Evolutionary conservation across 1,140 invertebrate genomes (phyloP).

Genomic region (Chrysomallon squamiferum): DNA sequence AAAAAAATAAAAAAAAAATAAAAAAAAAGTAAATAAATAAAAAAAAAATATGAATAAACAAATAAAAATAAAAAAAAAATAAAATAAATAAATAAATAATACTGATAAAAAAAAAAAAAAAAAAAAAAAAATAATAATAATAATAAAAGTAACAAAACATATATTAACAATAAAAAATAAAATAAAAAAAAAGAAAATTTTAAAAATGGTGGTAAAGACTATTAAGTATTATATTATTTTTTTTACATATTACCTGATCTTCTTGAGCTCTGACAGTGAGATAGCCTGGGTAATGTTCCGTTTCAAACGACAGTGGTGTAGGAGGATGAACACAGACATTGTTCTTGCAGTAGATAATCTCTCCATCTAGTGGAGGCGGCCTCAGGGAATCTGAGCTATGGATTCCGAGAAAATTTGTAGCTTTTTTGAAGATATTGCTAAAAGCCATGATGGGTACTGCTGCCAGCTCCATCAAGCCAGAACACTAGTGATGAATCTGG

Average conservation of each 20-base stretch:
- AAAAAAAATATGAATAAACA: no score
- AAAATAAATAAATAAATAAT: no score
- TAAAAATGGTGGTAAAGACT: no score
- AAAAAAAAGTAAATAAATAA: no score
- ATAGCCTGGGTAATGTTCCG: constrained; percentile 90
- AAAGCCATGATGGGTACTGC: constrained; percentile 46
- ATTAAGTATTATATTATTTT: no score
- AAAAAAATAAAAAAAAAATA: no score
- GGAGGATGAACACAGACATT: constrained; percentile 96
- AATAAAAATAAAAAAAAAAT: no score
- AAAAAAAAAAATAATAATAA: no score
- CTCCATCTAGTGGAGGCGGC: constrained; percentile 60
- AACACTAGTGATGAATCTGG: not conserved
- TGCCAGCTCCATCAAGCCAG: not conserved
- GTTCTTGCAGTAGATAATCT: constrained; percentile 72
- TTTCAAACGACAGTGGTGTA: constrained; percentile 77
- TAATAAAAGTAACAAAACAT: no score
- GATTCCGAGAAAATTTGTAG: constrained; percentile 56
- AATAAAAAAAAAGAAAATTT: no score
- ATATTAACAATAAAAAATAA: no score
- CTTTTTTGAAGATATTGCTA: constrained; percentile 57
- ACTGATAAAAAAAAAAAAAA: no score
- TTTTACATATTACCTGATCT: constrained; percentile 68
- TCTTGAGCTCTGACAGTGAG: constrained; percentile 82
- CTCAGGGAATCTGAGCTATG: constrained; percentile 40